Base-by-base conservation (phyloP, 2,888 invertebrate species). In the Lycophotia porphyrea region DNA sequence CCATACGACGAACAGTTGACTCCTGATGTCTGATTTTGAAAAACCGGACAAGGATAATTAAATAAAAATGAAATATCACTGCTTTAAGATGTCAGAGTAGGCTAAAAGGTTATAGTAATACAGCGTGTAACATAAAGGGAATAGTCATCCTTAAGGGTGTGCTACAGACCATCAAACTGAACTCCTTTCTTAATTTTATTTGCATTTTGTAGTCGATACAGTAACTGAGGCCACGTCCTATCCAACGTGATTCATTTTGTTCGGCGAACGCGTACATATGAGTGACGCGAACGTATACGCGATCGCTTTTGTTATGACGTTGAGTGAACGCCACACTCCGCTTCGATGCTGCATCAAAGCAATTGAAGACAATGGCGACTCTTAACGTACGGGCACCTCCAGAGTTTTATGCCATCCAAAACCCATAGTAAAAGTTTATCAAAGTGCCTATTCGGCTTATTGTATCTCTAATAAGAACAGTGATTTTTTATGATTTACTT, bases 21-120 rank as follows among this genome's bases (percentile, higher is more conserved):
- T 95, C 96, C 11, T 94, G 85, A 27, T 94, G 95, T 76, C 96
- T 96, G 73, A 63, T 63, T 64, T 44, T 31, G 34, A 74, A 64
- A 21, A n/a, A 21, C 8, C 66, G 8, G 18, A 21, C 21, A 21
- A 18, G 31, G 8, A 58, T 58, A 31, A 47, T 21, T 47, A 21
- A 21, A 47, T 47, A 18, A 58, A 21, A 21, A 47, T 47, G 8
- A 58, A 15, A 55, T 15, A 27, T 18, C 31, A 4, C 18, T 18
- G 31, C 31, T 31, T 18, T 18, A 31, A 58, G 7, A 58, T 58
- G 15, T 7, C 27, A 21, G 11, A n/a, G n/a, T n/a, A 52, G 52
- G 9, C 52, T 27, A 55, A n/a, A 13, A 52, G n/a, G n/a, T n/a
- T 15, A 5, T 55, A 55, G n/a, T n/a, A 5, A 5, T 55, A 55